phyloP scores from a whole-genome alignment of 1,140 invertebrate genomes.

The Chrysoperla carnea region DNA sequence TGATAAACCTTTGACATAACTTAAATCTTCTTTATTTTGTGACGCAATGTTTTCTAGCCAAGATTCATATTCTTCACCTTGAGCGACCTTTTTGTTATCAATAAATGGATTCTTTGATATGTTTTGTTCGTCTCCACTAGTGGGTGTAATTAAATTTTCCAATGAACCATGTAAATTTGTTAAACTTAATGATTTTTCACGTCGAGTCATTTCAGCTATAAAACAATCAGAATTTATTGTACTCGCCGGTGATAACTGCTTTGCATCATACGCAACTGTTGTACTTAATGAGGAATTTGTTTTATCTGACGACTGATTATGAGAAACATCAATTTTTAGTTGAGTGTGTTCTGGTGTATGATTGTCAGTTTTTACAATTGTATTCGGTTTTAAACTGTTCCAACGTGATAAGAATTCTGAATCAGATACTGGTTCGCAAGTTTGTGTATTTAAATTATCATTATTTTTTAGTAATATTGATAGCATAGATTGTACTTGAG shows the following conservation, averaged over 20 bases:
- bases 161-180: conserved; percentile 39
- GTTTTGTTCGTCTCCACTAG: conserved; percentile 16
- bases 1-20: conserved; percentile 37
- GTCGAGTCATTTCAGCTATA: neutral
- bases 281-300: neutral
- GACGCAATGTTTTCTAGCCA: conserved; percentile 36
- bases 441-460: conserved; percentile 7
- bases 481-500: conserved; percentile 35
- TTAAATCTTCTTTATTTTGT: conserved; percentile 27
- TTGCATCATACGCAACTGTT: neutral
- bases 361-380: conserved; percentile 34
- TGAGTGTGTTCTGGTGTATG: conserved; percentile 16
- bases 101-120: conserved; percentile 19
- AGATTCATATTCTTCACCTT: conserved; percentile 26
- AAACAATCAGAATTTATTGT: neutral
- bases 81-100: conserved; percentile 17
- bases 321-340: conserved; percentile 1
- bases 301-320: neutral
- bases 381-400: conserved; percentile 42
- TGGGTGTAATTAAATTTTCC: conserved; percentile 29
- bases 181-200: conserved; percentile 24
- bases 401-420: conserved; percentile 50
- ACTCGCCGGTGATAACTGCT: neutral
- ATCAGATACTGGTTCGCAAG: conserved; percentile 16
- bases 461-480: conserved; percentile 30